Base-by-base conservation (phyloP, 1,140 invertebrate species). In the Stegodyphus dumicola region DNA sequence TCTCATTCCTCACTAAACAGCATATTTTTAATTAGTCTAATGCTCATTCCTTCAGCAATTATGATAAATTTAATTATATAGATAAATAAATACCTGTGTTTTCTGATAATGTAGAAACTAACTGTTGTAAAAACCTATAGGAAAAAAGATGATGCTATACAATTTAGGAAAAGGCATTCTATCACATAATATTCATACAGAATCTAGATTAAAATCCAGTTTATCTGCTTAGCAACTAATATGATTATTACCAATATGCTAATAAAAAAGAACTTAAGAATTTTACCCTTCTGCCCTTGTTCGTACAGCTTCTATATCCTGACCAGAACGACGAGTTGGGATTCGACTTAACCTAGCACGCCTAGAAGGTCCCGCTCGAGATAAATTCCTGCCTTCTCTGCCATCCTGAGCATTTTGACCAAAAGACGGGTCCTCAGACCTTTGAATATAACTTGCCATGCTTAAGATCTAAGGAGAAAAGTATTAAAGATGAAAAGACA, bases 281-380 rank as follows among this genome's bases (percentile, higher is more conserved):
- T 17, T 33, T 78, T 49, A 86, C 84, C 75, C 75, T 86, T 86
- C 84, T 33, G 84, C 53, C 66, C 84, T 71, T 2, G 7, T 64
- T n/a, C 51, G 75, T 11, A 60, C n/a, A 52, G 13, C 90, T 56
- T 91, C 91, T 88, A 84, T 9, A 53, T 73, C 88, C 73, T 15
- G 54, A 17, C 33, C 48, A 60, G 54, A 9, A 52, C 84, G n/a
- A 7, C 84, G 66, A 52, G 13, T 64, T 33, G 56, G 84, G 54
- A 77, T 10, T 18, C 84, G 49, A n/a, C 64, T 77, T 33, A 60
- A 73, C 48, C 84, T 60, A 33, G 51, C 60, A 15, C 76, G 67
- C 56, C 84, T 86, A 48, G 84, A 86, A 13, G 84, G 84, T 6
- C 84, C 84, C 64, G 84, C 75, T 4, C 84, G 60, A 9, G 80